Percentiles rank a stretch among this genome's conserved stretches.
phyloP scores from a whole-genome alignment of 2,113 vertebrate genomes.

The Charina bottae region DNA sequence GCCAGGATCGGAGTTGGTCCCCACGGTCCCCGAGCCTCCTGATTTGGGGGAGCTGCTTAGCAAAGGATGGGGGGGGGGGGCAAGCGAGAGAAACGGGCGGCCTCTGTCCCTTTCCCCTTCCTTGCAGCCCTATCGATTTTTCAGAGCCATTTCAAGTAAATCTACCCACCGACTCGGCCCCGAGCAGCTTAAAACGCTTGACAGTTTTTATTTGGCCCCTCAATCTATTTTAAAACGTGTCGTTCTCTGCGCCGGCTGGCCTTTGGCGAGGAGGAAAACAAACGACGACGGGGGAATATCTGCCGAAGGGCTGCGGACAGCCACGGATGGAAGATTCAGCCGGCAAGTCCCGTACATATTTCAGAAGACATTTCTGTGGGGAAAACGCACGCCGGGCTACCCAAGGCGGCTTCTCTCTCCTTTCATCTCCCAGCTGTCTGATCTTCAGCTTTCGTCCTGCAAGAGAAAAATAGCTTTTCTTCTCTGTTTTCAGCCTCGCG shows the following conservation, averaged over 20 bases:
- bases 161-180: not conserved
- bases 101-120: not conserved
- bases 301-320: not conserved
- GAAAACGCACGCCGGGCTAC: fast-evolving
- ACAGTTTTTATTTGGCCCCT: not conserved
- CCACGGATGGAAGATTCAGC: not conserved
- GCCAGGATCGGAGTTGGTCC: not conserved
- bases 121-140: constrained; percentile 11
- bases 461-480: no score
- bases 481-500: not conserved
- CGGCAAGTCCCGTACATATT: no score
- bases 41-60: not conserved
- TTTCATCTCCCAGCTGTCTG: not conserved
- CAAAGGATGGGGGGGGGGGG: not conserved
- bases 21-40: not conserved
- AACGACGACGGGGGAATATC: not conserved
- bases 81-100: not conserved
- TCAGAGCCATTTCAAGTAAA: not conserved
- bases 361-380: not conserved
- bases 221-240: constrained; percentile 5
- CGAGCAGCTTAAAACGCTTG: not conserved
- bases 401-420: not conserved
- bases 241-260: not conserved
- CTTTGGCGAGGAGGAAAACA: not conserved
- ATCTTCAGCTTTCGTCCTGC: not conserved